A percentile compares a stretch with the other conserved stretches of the same genome.
Evolutionary conservation across 1,140 invertebrate species (phyloP).

Genomic region (Nixonia krombeini): DNA sequence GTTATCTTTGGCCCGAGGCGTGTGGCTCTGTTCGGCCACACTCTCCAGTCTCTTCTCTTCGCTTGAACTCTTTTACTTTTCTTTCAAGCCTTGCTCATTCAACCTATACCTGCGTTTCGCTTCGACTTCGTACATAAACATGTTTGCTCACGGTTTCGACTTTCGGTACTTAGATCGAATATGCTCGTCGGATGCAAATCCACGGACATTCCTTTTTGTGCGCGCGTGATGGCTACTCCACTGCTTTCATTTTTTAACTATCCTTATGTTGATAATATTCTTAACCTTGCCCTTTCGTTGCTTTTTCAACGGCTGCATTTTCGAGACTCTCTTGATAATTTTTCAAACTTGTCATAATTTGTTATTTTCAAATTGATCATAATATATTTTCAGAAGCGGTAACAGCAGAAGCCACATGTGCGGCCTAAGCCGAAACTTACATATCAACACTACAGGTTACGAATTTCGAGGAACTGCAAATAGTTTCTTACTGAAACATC

Average conservation of each 20-base stretch:
- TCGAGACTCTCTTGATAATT: too few relatives aligned
- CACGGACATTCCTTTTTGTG: not conserved
- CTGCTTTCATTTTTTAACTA: not conserved
- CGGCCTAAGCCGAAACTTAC: too few relatives aligned
- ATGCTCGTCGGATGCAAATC: not conserved
- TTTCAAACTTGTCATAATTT: too few relatives aligned
- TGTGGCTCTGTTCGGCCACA: conserved; percentile 29
- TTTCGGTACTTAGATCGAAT: conserved; percentile 10
- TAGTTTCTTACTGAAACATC: too few relatives aligned
- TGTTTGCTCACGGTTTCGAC: conserved; percentile 17
- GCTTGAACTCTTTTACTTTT: conserved; percentile 35
- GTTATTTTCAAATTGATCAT: too few relatives aligned
- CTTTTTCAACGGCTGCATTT: too few relatives aligned
- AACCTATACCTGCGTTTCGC: conserved; percentile 23
- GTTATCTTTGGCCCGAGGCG: conserved; percentile 54
- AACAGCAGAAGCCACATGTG: too few relatives aligned
- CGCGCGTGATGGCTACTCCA: not conserved
- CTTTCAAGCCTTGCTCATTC: conserved; percentile 16
- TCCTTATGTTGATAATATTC: too few relatives aligned
- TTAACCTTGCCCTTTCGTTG: too few relatives aligned
- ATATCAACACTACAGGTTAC: too few relatives aligned
- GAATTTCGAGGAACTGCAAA: too few relatives aligned
- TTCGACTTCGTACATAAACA: conserved; percentile 7
- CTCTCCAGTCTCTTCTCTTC: conserved; percentile 23
- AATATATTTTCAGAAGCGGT: too few relatives aligned